Evolutionary conservation across 1,140 invertebrate species (phyloP), one percentile per base, ranked within the genome.

Genomic region (Aphis craccivora): DNA sequence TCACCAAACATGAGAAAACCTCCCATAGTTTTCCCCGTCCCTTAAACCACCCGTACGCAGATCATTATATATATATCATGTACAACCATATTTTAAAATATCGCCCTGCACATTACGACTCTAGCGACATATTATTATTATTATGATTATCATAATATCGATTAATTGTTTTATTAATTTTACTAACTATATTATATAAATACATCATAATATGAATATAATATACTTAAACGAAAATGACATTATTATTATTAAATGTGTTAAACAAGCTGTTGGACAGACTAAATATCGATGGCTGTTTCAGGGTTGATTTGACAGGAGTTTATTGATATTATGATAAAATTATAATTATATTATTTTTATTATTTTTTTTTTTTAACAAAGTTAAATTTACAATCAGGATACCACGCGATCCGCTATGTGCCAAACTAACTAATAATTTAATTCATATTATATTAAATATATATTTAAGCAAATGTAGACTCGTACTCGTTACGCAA

Each of bases 361-460:
- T n/a, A n/a, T n/a, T n/a, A n/a, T n/a, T n/a, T n/a, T n/a, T 67
- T 67, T n/a, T 67, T n/a, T 35, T 76, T 76, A 76, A 76, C 60
- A 76, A 76, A 76, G 60, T n/a, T 76, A 76, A 14, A n/a, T 76
- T 30, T 84, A 48, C 30, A 9, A 88, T 35, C 22, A 14, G 45
- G 87, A 88, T 35, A n/a, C 43, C 87, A n/a, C 45, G 30, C 45
- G 25, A 48, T 88, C 30, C 87, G 20, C 43, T 2, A 91, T 45
- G 90, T 91, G 90, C 90, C 90, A 91, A 91, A 91, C 90, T 91
- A 81, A 91, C 43, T 67, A 91, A 53, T 84, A 60, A 45, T 91
- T 14, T 60, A 25, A 60, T 55, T 25, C 45, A 55, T 67, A 67
- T 55, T 45, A 11, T 55, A 55, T 55, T 40, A 40, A 40, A 67